Evolutionary conservation across 2,113 vertebrate genomes (phyloP).

Genomic region (Mirza zaza): DNA sequence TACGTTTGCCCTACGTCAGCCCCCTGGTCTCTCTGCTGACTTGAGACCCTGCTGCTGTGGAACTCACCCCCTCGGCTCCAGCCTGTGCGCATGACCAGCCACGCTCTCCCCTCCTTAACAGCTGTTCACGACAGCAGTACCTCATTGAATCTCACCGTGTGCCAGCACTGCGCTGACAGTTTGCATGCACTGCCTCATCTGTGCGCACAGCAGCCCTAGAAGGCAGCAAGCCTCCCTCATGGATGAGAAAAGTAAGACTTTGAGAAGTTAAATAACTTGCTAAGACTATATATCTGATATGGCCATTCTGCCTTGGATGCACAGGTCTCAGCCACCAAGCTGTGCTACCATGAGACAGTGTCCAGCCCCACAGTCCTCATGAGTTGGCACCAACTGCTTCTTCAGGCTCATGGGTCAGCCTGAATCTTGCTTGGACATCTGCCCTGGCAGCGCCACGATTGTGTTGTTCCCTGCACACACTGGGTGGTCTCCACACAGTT

Average conservation of each 20-base stretch:
- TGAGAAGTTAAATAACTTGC: background rate
- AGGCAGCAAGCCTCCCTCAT: background rate
- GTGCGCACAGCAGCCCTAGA: background rate
- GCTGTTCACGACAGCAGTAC: accelerated
- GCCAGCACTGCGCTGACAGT: background rate
- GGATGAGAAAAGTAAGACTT: background rate
- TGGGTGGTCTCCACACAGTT: accelerated
- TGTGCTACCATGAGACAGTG: accelerated
- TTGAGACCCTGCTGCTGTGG: background rate
- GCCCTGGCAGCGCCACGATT: background rate
- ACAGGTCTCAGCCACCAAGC: accelerated
- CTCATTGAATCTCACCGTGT: accelerated
- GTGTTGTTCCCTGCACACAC: background rate
- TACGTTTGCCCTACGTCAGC: background rate
- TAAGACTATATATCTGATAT: background rate
- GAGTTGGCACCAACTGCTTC: accelerated
- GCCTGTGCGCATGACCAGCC: background rate
- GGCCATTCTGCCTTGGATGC: background rate
- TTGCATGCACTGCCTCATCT: background rate
- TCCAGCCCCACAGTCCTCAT: background rate
- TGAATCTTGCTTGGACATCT: accelerated
- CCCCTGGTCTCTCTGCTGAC: background rate
- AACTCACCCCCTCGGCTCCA: background rate
- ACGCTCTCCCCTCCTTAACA: background rate
- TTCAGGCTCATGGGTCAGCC: background rate